Base-by-base conservation (phyloP, 1,140 invertebrate species). In the Protaetia brevitarsis region DNA sequence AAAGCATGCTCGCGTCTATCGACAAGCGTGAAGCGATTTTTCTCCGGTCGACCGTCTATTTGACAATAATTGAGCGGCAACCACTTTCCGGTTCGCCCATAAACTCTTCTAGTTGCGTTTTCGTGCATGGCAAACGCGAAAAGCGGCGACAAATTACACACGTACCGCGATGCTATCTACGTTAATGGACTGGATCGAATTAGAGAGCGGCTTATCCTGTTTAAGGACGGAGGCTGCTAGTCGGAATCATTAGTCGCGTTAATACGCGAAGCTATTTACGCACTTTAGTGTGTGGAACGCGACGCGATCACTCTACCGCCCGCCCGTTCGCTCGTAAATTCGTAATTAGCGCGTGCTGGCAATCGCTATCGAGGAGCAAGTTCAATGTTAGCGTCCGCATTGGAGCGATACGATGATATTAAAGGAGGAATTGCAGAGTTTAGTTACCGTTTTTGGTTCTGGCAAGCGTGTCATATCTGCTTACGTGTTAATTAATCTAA, bases 351-450 rank as follows among this genome's bases (percentile, higher is more conserved):
- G 41, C 16, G 41, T n/a, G n/a, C n/a, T 3, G 16, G 16, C 16
- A 10, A 45, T 19, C 41, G 16, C 41, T 13, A 19, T 19, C 11
- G 41, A 16, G 13, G 41, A 1, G 3, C 41, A 45, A 45, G 41
- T 45, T 45, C 41, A 45, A 45, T 45, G 41, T 58, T 58, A 28
- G n/a, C n/a, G n/a, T n/a, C n/a, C n/a, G n/a, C n/a, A n/a, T n/a
- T n/a, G n/a, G n/a, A n/a, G n/a, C n/a, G n/a, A n/a, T n/a, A n/a
- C n/a, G n/a, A n/a, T n/a, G n/a, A n/a, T n/a, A n/a, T n/a, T n/a
- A n/a, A n/a, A n/a, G n/a, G n/a, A n/a, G n/a, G n/a, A n/a, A n/a
- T n/a, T n/a, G n/a, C n/a, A n/a, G n/a, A n/a, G n/a, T n/a, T n/a
- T n/a, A n/a, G n/a, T n/a, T n/a, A n/a, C n/a, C n/a, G n/a, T n/a